phyloP scores from a whole-genome alignment of 92 coral and sea anemone genomes.

The Pocillopora grandis region DNA sequence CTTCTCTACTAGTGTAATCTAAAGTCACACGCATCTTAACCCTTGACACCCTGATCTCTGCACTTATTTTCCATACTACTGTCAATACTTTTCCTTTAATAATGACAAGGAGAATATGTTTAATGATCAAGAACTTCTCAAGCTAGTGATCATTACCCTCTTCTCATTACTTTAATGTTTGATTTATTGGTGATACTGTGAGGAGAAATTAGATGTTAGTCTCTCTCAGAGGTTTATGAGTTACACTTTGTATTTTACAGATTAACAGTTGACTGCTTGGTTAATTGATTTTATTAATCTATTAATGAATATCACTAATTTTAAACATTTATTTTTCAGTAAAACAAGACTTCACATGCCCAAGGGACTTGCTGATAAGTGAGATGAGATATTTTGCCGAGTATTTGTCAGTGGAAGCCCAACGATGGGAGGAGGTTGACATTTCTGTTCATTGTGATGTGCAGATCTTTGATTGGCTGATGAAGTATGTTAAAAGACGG shows the following conservation, averaged over 20 bases:
- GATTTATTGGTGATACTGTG: too few species aligned
- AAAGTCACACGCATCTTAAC: too few species aligned
- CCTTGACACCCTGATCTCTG: too few species aligned
- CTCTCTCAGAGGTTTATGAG: too few species aligned
- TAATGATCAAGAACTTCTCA: too few species aligned
- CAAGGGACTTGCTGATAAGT: conserved; percentile 88
- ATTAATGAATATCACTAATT: background rate
- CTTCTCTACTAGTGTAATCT: too few species aligned
- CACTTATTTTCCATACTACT: too few species aligned
- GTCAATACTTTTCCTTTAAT: too few species aligned
- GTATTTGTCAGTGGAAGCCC: conserved; percentile 92
- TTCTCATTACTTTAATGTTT: too few species aligned
- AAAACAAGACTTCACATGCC: conserved; percentile 93
- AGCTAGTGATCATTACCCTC: too few species aligned
- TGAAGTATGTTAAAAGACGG: conserved; percentile 91
- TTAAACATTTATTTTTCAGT: conserved; percentile 41
- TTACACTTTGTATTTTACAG: background rate
- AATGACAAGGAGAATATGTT: too few species aligned
- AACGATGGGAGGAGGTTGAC: conserved; percentile 98
- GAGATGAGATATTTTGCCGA: conserved; percentile 98
- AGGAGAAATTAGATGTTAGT: too few species aligned
- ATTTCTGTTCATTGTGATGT: conserved; percentile 99
- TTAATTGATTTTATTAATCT: background rate
- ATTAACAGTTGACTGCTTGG: background rate
- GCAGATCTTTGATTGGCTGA: conserved; percentile 99